phyloP scores from a whole-genome alignment of 2,797 vertebrate genomes.

The Enteromius argenteus region DNA sequence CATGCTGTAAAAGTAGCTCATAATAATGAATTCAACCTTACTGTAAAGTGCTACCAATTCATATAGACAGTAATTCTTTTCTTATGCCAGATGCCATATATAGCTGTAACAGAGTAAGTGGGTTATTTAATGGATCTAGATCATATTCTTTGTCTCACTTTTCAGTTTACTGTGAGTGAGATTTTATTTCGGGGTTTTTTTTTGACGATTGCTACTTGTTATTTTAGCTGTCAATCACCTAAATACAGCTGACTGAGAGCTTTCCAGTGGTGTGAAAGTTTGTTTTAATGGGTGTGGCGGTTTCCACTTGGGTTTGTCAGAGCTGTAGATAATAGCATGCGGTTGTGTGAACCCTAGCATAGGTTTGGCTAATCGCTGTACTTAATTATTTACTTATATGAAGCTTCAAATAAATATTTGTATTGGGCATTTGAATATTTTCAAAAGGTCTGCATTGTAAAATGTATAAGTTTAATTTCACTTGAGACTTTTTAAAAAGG shows the following conservation, averaged over 20 bases:
- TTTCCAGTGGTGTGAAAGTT: conserved; percentile 55
- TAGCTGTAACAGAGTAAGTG: conserved; percentile 2
- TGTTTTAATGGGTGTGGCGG: conserved; percentile 52
- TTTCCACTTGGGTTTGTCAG: conserved; percentile 18
- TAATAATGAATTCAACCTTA: not conserved
- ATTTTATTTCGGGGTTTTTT: not conserved
- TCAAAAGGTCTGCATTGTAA: not conserved
- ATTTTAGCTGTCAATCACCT: conserved; percentile 52
- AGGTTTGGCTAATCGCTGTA: not conserved
- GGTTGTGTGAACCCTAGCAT: not conserved
- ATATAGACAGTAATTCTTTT: not conserved
- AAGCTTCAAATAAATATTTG: not conserved
- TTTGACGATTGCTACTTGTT: not conserved
- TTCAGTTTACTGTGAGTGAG: not conserved
- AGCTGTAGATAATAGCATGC: conserved; percentile 9
- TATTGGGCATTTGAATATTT: not conserved
- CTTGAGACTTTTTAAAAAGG: not conserved
- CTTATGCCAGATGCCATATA: not conserved
- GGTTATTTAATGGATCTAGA: not conserved
- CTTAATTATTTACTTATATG: not conserved
- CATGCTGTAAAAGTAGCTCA: not conserved
- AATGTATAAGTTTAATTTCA: not conserved
- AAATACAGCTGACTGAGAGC: conserved; percentile 61
- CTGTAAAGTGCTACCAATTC: not conserved
- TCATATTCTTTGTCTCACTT: not conserved